Base-by-base conservation (phyloP, 2,113 vertebrate species). In the Ptilorrhoa leucosticta region DNA sequence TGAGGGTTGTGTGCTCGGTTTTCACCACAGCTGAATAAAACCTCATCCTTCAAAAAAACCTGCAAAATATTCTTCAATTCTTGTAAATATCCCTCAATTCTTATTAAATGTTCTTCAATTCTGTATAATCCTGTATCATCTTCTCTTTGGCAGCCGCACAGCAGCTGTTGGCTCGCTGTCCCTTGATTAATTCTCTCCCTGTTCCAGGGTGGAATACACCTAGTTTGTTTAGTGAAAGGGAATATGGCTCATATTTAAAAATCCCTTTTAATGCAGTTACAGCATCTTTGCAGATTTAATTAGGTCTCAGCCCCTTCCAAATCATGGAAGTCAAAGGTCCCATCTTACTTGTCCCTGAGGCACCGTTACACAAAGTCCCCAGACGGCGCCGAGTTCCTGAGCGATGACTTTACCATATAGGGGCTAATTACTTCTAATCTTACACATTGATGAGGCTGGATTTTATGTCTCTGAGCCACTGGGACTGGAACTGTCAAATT, bases 351-450 rank as follows among this genome's bases (percentile, higher is more conserved):
- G 73, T 96, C 91, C 85, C 91, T 19, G 27, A 87, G 89, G 87
- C 82, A 51, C 83, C 73, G 16, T 91, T 90, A 88, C 80, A 78
- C 58, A n/a, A 24, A 76, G 61, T 94, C 89, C 93, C 95, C 85
- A 96, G 96, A 86, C 57, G 10, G 87, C 80, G 45, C 58, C 20
- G 83, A 13, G 64, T 31, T 92, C 88, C 93, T 90, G 7, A 71
- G 69, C 48, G 58, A 85, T 94, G 94, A 78, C 87, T 96, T 89
- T 83, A 44, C 86, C 76, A 50, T 90, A 70, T 1, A 89, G 71
- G 87, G 82, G 82, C 93, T 96, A 95, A 94, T 96, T 96, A 57
- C 73, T 87, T 68, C 54, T 89, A 91, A 93, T 95, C 94, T 95
- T 93, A 84, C 84, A 77, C 75, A 54, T 68, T 94, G 95, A 96